Conservation (phyloP, 1,140 invertebrate genomes). For the Ditylenchus dipsaci region DNA sequence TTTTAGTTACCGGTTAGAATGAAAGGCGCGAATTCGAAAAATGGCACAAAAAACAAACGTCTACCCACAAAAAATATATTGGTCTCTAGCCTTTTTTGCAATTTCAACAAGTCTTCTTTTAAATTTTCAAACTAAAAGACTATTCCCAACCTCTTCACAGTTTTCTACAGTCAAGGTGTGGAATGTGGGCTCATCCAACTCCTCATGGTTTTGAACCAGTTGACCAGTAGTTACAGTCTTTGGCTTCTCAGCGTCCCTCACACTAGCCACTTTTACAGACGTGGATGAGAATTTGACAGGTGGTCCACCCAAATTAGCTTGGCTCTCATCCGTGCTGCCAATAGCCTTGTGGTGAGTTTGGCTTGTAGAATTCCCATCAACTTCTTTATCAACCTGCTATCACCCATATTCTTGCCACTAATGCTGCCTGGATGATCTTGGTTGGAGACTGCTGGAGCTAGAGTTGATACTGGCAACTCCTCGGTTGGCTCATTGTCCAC, state of each 20-base stretch:
- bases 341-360: background rate
- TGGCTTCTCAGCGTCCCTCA: no score
- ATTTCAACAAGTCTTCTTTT: no score
- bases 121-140: no score
- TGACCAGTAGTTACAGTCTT: background rate
- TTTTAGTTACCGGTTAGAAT: no score
- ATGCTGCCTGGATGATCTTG: background rate
- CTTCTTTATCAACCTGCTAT: background rate
- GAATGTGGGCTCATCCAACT: background rate
- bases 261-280: no score
- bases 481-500: constrained; percentile 1
- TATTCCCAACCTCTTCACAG: background rate
- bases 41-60: no score
- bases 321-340: background rate
- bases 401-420: background rate
- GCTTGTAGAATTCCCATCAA: background rate
- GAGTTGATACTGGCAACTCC: background rate
- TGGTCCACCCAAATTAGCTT: background rate
- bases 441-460: background rate
- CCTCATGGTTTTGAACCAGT: background rate
- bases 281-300: background rate
- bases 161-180: background rate
- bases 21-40: no score
- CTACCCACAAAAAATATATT: no score
- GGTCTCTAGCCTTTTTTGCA: no score